Evolutionary conservation across 1,140 invertebrate genomes (phyloP).

Genomic region (Nasonia vitripennis): DNA sequence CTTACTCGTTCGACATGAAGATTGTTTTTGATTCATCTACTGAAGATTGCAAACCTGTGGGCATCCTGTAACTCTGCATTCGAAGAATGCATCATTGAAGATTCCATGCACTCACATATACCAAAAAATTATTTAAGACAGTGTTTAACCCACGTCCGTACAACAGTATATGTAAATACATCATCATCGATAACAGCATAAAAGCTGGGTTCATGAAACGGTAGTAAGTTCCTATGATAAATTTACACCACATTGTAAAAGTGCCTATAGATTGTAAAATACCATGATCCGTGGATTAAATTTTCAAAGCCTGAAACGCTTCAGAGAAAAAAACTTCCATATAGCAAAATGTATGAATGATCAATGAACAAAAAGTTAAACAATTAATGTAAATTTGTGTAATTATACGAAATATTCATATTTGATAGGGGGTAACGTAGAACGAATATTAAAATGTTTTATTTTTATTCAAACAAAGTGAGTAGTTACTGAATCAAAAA

Average conservation of each 20-base stretch:
- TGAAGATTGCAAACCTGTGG: conserved; percentile 29
- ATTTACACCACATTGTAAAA: conserved; percentile 35
- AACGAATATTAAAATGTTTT: neutral
- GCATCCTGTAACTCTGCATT: neutral
- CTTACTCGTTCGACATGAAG: neutral
- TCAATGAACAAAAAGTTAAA: neutral
- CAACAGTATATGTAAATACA: conserved; percentile 31
- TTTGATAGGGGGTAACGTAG: neutral
- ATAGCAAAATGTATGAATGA: neutral
- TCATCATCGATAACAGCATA: conserved; percentile 34
- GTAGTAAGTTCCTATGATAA: conserved; percentile 55
- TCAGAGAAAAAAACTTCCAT: neutral
- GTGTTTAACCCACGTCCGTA: neutral
- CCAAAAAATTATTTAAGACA: conserved; percentile 7
- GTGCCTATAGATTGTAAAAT: conserved; percentile 25
- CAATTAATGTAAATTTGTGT: neutral
- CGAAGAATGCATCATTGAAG: conserved; percentile 34
- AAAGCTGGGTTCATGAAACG: conserved; percentile 48
- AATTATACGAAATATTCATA: neutral
- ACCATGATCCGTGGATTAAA: neutral
- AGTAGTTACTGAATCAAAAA: neutral
- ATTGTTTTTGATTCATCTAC: conserved; percentile 40
- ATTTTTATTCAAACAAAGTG: neutral
- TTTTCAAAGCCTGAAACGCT: neutral
- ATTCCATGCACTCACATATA: neutral